Evolutionary conservation across 2,113 vertebrate species (phyloP).

Genomic region (Cathartes aura): DNA sequence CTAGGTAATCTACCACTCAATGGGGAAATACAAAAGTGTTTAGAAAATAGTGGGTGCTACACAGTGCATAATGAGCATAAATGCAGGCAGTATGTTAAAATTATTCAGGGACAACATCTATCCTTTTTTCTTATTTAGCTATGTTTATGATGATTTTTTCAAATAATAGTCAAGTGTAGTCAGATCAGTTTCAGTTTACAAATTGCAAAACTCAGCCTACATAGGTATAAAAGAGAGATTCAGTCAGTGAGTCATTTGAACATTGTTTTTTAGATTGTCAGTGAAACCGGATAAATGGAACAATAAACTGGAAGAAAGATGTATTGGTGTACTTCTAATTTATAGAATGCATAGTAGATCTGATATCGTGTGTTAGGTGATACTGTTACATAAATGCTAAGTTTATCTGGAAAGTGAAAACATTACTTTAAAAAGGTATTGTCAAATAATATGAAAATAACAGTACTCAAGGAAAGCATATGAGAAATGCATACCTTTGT

Average conservation of each 20-base stretch:
- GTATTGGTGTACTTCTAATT: background rate
- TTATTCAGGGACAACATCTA: too few relatives aligned
- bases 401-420: background rate
- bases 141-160: background rate
- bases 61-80: background rate
- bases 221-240: background rate
- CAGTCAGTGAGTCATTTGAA: background rate
- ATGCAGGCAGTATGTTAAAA: background rate
- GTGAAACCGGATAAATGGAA: background rate
- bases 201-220: background rate
- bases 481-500: background rate
- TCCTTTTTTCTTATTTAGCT: background rate
- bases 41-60: background rate
- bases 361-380: background rate
- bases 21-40: background rate
- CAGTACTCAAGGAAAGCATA: background rate
- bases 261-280: background rate
- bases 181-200: background rate
- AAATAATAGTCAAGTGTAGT: background rate
- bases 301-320: background rate
- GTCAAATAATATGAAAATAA: background rate
- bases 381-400: background rate
- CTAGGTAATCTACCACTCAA: background rate
- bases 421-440: background rate
- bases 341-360: background rate